phyloP scores from a whole-genome alignment of 2,113 vertebrate species.

The Pampusana beccarii region DNA sequence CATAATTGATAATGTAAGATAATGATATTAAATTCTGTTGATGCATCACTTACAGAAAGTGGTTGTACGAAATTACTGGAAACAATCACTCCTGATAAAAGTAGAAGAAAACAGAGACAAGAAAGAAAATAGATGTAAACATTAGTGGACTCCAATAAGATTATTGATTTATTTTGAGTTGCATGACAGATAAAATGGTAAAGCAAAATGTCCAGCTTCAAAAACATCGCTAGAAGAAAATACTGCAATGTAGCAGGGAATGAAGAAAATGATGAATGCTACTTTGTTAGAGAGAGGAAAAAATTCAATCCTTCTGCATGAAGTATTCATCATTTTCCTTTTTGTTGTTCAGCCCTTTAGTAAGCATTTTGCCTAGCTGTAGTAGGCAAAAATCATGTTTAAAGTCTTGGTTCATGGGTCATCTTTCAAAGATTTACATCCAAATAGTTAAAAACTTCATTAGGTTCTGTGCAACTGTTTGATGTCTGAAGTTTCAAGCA shows the following conservation, averaged over 20 bases:
- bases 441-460: constrained; percentile 20
- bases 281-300: constrained; percentile 40
- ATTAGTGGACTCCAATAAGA: background rate
- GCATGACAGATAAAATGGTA: constrained; percentile 45
- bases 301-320: constrained; percentile 49
- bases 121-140: constrained; percentile 46
- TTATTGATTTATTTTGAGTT: constrained; percentile 61
- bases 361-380: constrained; percentile 51
- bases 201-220: constrained; percentile 45
- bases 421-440: constrained; percentile 51
- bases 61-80: background rate
- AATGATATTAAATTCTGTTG: background rate
- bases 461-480: constrained; percentile 3
- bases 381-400: constrained; percentile 57
- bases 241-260: background rate
- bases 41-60: background rate
- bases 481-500: constrained; percentile 5
- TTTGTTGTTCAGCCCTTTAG: constrained; percentile 50
- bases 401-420: constrained; percentile 46
- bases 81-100: background rate
- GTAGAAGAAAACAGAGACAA: background rate
- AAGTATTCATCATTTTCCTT: constrained; percentile 53
- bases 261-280: constrained; percentile 55
- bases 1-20: background rate
- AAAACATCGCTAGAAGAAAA: constrained; percentile 36